A percentile compares a stretch with the other conserved stretches of the same genome.
These are phyloP conservation scores for Pyxicephalus adspersus DNA, from an alignment of 2,113 vertebrate genomes.

Conservation along the genomic window DNA sequence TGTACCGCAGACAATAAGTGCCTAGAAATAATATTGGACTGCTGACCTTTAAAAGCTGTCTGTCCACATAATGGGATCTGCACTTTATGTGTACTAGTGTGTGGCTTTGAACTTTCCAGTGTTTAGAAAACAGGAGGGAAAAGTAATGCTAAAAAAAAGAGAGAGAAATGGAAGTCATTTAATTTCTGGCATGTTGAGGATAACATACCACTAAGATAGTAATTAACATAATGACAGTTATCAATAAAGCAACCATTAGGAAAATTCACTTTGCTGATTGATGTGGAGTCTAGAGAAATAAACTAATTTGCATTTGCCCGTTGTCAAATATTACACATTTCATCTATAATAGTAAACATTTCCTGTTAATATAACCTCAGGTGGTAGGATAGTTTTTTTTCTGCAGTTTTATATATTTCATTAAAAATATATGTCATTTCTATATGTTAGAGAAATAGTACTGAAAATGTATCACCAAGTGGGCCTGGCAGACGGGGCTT, in stretches of 20 bases:
- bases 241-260: background rate
- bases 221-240: background rate
- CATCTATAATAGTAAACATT: no score
- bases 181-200: background rate
- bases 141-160: constrained; percentile 3
- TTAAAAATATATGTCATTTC: no score
- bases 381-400: no score
- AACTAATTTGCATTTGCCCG: no score
- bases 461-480: no score
- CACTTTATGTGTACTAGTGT: constrained; percentile 19
- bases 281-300: no score
- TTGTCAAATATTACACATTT: no score
- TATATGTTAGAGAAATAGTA: no score
- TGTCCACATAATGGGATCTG: constrained; percentile 12
- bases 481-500: no score
- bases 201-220: background rate
- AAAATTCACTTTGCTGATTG: no score
- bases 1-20: constrained; percentile 8
- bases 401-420: no score
- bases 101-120: constrained; percentile 18
- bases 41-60: constrained; percentile 36
- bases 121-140: background rate
- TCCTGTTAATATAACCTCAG: no score
- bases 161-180: background rate
- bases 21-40: constrained; percentile 16